Evolutionary conservation across 2,797 vertebrate species (phyloP).

Genomic region (Danio jaintianensis): DNA sequence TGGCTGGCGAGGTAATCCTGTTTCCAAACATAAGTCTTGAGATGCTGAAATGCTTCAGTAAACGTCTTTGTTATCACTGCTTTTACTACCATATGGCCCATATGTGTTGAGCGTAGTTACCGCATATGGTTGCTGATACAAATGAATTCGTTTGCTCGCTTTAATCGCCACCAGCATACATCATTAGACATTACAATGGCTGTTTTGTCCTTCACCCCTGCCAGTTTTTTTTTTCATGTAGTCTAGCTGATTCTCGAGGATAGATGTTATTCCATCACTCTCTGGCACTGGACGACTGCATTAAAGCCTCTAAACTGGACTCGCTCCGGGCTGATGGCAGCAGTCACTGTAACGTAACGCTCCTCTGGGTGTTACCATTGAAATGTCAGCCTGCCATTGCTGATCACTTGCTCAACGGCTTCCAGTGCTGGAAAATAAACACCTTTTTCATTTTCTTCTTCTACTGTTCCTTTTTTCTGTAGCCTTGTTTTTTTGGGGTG

Average conservation of each 20-base stretch:
- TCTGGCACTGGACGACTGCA: constrained; percentile 46
- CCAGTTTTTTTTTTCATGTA: constrained; percentile 21
- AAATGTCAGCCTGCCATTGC: constrained; percentile 55
- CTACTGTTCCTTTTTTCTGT: constrained; percentile 34
- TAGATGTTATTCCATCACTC: constrained; percentile 59
- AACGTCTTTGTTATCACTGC: constrained; percentile 26
- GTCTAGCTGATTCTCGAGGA: constrained; percentile 40
- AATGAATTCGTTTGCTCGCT: constrained; percentile 15
- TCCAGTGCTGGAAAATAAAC: constrained; percentile 58
- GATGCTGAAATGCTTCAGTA: constrained; percentile 36
- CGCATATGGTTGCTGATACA: constrained; percentile 19
- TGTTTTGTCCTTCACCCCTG: constrained; percentile 49
- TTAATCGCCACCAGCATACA: constrained; percentile 44
- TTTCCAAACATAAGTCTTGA: neutral
- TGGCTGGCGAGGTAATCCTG: neutral
- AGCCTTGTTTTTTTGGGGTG: constrained; percentile 37
- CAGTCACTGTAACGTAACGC: constrained; percentile 54
- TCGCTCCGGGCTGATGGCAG: constrained; percentile 54
- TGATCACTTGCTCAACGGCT: constrained; percentile 59
- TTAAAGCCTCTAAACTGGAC: constrained; percentile 49
- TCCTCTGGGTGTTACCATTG: constrained; percentile 59
- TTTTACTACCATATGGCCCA: constrained; percentile 16
- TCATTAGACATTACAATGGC: constrained; percentile 42
- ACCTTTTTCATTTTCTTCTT: constrained; percentile 48
- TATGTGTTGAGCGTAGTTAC: constrained; percentile 5